phyloP scores from a whole-genome alignment of 2,113 vertebrate species.

The Potamarius usumacintae region DNA sequence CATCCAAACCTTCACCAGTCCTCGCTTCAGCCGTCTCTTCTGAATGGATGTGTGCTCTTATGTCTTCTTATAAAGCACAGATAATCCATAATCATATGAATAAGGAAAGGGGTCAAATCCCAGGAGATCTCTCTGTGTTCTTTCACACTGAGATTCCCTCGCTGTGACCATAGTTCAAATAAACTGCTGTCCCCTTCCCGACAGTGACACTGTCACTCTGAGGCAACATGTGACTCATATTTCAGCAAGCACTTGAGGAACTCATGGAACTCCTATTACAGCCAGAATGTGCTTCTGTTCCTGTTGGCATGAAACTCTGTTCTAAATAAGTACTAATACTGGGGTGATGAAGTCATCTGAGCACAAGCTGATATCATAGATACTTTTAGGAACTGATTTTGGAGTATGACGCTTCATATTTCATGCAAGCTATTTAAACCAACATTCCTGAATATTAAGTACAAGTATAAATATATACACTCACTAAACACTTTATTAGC shows the following conservation, averaged over 20 bases:
- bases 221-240: constrained; percentile 28
- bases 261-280: not conserved
- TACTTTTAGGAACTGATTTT: constrained; percentile 5
- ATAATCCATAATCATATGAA: not conserved
- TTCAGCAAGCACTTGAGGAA: constrained; percentile 7
- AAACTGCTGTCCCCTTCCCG: constrained; percentile 19
- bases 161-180: constrained; percentile 4
- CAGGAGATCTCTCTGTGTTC: not conserved
- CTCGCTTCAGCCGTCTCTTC: not conserved
- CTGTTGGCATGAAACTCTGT: not conserved
- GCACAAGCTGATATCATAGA: constrained; percentile 3
- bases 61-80: constrained; percentile 12
- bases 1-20: not conserved
- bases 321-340: not conserved
- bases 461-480: not conserved
- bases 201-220: constrained; percentile 9
- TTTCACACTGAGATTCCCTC: constrained; percentile 1
- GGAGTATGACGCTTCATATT: constrained; percentile 6
- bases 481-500: not conserved
- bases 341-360: not conserved
- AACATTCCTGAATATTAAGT: not conserved
- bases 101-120: constrained; percentile 7
- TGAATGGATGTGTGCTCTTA: not conserved
- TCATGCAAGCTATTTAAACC: not conserved
- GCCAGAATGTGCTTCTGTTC: not conserved